Conservation (phyloP, 2,888 invertebrate species). For the Cynaeus angustus region DNA sequence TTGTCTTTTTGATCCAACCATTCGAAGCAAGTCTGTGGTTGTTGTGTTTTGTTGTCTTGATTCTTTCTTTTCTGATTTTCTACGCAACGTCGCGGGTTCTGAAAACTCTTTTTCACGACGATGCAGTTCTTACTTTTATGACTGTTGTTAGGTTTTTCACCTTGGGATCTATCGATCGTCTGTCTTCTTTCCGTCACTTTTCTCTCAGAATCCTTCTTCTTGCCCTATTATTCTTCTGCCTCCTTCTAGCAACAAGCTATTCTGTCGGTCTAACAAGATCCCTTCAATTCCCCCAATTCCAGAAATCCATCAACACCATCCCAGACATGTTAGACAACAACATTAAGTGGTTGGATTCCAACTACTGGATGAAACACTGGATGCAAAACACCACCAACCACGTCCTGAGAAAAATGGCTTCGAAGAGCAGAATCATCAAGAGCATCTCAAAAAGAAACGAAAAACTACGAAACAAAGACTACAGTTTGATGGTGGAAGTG, state of each 20-base stretch:
- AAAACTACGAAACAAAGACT: background rate
- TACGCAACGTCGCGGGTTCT: background rate
- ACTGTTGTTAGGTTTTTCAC: background rate
- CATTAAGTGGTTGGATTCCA: conserved; percentile 36
- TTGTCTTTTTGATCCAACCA: conserved; percentile 10
- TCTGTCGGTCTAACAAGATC: conserved; percentile 21
- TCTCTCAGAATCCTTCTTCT: conserved; percentile 1
- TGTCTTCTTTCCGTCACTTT: background rate
- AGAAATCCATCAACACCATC: conserved; percentile 41
- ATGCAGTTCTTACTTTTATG: background rate
- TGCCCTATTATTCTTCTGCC: background rate
- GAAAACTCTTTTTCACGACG: background rate
- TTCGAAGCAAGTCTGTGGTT: conserved; percentile 8
- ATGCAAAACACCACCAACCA: conserved; percentile 44
- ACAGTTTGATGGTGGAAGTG: conserved; percentile 13
- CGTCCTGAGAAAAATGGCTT: background rate
- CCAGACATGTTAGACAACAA: conserved; percentile 22
- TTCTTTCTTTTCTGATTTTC: background rate
- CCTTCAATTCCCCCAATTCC: conserved; percentile 26
- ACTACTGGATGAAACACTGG: conserved; percentile 47
- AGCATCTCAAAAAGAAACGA: conserved; percentile 5
- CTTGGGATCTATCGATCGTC: background rate
- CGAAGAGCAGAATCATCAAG: background rate
- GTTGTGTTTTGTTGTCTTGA: background rate
- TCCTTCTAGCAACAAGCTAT: conserved; percentile 21